These are phyloP conservation scores for Incurvaria masculella DNA, from an alignment of 2,888 invertebrate species.

Conservation along the genomic window DNA sequence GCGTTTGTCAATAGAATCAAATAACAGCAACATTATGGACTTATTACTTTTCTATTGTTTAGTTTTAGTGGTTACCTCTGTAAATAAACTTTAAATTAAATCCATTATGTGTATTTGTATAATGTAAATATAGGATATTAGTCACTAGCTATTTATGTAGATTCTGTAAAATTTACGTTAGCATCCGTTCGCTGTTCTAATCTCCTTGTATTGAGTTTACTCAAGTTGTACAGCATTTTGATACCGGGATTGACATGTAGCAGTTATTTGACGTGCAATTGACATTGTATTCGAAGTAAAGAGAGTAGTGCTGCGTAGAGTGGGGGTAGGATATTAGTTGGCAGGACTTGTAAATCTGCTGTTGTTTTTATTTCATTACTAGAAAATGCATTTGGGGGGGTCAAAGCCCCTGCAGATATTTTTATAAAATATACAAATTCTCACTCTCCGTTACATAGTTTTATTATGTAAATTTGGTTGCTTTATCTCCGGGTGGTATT, in stretches of 20 bases:
- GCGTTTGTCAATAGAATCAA: not conserved
- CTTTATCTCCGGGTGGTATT: slow-evolving; percentile 39
- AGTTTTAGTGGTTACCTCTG: not conserved
- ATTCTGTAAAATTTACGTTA: not conserved
- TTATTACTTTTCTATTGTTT: not conserved
- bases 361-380: not conserved
- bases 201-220: not conserved
- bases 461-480: slow-evolving; percentile 45
- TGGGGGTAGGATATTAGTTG: too few relatives aligned
- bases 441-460: slow-evolving; percentile 48
- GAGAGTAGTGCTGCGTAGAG: too few relatives aligned
- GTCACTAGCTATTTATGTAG: not conserved
- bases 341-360: not conserved
- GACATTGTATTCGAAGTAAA: too few relatives aligned
- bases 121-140: not conserved
- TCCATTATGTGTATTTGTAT: not conserved
- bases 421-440: slow-evolving; percentile 55
- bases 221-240: not conserved
- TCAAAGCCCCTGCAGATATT: slow-evolving; percentile 49
- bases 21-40: not conserved
- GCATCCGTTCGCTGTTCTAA: not conserved
- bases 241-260: too few relatives aligned
- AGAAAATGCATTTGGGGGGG: not conserved
- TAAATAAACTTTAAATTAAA: not conserved
- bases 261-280: not conserved